Evolutionary conservation across 2,113 vertebrate species (phyloP).

Genomic region (Stegostoma tigrinum): DNA sequence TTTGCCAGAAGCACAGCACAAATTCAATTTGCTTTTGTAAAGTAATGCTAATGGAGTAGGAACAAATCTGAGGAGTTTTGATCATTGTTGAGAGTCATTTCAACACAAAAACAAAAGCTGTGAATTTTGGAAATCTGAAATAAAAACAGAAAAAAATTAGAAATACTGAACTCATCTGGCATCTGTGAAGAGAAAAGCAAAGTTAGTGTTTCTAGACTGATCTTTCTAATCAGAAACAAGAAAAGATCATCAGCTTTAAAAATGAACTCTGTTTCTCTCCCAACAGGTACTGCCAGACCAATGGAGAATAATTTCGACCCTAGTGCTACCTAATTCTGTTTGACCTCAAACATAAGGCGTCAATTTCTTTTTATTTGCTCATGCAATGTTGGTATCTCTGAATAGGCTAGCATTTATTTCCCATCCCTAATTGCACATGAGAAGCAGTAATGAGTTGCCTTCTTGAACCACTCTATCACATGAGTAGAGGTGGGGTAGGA

Average conservation of each 20-base stretch:
- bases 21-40: neutral
- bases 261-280: too few species aligned
- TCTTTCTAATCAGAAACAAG: too few species aligned
- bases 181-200: neutral
- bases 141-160: neutral
- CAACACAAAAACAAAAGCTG: neutral
- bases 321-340: neutral
- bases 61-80: neutral
- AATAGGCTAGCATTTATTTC: too few species aligned
- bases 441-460: too few species aligned
- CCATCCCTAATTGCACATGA: too few species aligned
- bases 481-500: too few species aligned
- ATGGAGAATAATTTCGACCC: neutral
- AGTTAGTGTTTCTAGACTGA: neutral
- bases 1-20: neutral
- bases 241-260: too few species aligned
- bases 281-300: neutral
- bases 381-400: too few species aligned
- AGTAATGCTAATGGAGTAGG: neutral
- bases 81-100: neutral
- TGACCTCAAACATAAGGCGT: neutral
- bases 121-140: neutral
- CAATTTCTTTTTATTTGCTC: neutral
- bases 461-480: too few species aligned
- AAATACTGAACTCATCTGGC: neutral